Evolutionary conservation across 2,113 vertebrate genomes (phyloP), one percentile per base, ranked within the genome.

Genomic region (Seriola quinqueradiata): DNA sequence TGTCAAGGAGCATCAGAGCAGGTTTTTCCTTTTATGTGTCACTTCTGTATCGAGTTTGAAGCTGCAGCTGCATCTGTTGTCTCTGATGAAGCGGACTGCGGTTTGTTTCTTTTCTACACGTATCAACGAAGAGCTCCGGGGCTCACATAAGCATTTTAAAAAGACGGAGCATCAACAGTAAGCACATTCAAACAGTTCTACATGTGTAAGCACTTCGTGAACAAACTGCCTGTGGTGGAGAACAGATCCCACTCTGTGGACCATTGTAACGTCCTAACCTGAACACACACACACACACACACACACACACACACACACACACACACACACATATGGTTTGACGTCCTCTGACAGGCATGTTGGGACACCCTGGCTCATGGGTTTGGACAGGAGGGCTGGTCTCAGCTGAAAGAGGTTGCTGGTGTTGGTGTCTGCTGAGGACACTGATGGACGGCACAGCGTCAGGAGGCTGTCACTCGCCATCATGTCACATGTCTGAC

Each of bases 401-500:
- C 84, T 92, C 77, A 91, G 92, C 90, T 88, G 82, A 86, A 90
- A 90, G 73, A 76, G 77, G 73, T 23, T 70, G 81, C 89, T 83
- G 79, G 86, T 90, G 83, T 90, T 77, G 69, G 67, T 90, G 80
- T 79, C 76, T 38, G 12, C 77, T 25, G 87, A 86, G 83, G 40
- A 86, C 38, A 59, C 48, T 80, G 83, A 89, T 32, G 69, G 87
- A 84, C 87, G 75, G 75, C 50, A 82, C 75, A 64, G 82, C 13
- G 80, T 84, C 87, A 84, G 84, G 83, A 87, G 68, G 25, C 75
- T 86, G 90, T 82, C 90, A 8, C 76, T 66, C 13, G 23, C 48
- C 82, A 81, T 93, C 70, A 75, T 65, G 52, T 93, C 90, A 91
- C 40, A 46, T 58, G 77, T 57, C 16, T 48, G 70, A 83, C 36